Evolutionary conservation across 2,888 invertebrate genomes (phyloP), one percentile per base, ranked within the genome.

Genomic region (Apoda limacodes): DNA sequence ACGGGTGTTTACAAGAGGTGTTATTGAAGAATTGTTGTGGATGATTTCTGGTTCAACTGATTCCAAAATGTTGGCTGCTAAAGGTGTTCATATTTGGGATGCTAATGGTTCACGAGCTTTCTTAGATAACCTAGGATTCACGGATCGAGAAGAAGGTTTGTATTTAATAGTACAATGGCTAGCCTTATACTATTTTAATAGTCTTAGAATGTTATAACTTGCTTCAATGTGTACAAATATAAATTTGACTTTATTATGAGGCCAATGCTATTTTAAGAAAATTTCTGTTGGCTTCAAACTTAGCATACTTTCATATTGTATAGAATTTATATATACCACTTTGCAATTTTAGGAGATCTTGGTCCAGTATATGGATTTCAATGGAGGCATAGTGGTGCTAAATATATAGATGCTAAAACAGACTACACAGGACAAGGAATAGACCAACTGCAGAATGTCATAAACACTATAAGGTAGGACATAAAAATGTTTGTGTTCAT

Each of bases 291-390:
- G n/a, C n/a, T n/a, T n/a, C n/a, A n/a, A n/a, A n/a, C n/a, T n/a
- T n/a, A n/a, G n/a, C n/a, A n/a, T n/a, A n/a, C n/a, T n/a, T n/a
- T n/a, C n/a, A n/a, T n/a, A n/a, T n/a, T n/a, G n/a, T n/a, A n/a
- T n/a, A n/a, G n/a, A n/a, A n/a, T n/a, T n/a, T n/a, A n/a, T n/a
- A n/a, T n/a, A n/a, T n/a, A n/a, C n/a, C n/a, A n/a, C n/a, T n/a
- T n/a, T n/a, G n/a, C n/a, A n/a, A 17, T 48, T 42, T 5, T 46
- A 88, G 88, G 97, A 34, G 98, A 98, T 70, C 82, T 98, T 24
- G 98, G 98, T 0, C 98, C 98, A 1, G 88, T 98, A 2, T 98
- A 98, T 78, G 98, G 98, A 0, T 99, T 98, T 58, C 98, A 98
- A 62, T 99, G 98, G 98, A 85, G 98, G 34, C 97, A 99, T 61